Evolutionary conservation across 2,797 vertebrate species (phyloP).

Genomic region (Hydrophis major): DNA sequence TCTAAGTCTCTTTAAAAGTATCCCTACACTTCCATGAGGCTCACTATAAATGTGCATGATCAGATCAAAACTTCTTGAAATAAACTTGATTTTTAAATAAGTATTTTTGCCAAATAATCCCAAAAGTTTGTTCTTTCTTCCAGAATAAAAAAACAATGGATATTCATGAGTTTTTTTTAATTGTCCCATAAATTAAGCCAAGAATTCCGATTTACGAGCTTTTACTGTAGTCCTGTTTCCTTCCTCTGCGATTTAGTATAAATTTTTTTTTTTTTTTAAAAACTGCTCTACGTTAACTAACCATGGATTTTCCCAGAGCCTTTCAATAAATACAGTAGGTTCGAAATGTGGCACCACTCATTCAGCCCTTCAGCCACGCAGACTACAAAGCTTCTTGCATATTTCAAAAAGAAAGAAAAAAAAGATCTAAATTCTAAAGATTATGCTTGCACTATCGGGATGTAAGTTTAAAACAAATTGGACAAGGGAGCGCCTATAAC

Average conservation of each 20-base stretch:
- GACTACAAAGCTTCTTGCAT: slow-evolving; percentile 18
- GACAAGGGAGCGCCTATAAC: neutral
- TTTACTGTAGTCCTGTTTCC: neutral
- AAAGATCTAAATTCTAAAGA: slow-evolving; percentile 12
- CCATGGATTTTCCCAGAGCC: slow-evolving; percentile 72
- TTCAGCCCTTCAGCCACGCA: slow-evolving; percentile 59
- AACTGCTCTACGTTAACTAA: slow-evolving; percentile 52
- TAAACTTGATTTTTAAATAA: neutral
- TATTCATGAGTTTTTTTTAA: neutral
- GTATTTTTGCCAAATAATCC: neutral
- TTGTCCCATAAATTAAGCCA: neutral
- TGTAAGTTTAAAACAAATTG: slow-evolving; percentile 2
- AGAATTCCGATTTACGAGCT: neutral
- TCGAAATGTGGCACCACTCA: slow-evolving; percentile 68
- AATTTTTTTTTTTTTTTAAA: no score
- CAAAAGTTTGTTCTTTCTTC: neutral
- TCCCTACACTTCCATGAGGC: neutral
- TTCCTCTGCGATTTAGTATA: neutral
- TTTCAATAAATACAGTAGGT: slow-evolving; percentile 68
- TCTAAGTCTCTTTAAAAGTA: neutral
- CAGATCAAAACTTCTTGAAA: neutral
- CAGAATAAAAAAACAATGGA: neutral
- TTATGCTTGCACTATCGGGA: neutral
- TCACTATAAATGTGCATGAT: neutral
- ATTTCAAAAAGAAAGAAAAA: neutral